Evolutionary conservation across 2,888 invertebrate species (phyloP), one percentile per base, ranked within the genome.

Genomic region (Neoitamus cyanurus): DNA sequence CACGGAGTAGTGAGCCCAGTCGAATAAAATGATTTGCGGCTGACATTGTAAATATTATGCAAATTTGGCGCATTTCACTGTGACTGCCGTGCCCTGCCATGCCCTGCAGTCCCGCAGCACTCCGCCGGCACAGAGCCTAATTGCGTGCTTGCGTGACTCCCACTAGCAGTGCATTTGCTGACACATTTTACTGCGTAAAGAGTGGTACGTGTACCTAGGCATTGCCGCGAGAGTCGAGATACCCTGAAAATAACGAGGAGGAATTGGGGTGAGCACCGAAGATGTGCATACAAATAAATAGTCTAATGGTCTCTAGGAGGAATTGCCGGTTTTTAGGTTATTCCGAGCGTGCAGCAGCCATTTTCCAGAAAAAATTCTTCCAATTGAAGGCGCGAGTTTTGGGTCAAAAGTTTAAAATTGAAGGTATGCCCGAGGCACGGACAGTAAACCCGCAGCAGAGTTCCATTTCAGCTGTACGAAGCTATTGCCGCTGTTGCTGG

Each of bases 341-440:
- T 70, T 78, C 78, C 5, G 15, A 9, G 48, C 78, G 48, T 78
- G 48, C 58, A 15, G 15, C 20, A 42, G 25, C 20, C 6, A 58
- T 25, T 0, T n/a, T 13, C 34, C 25, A 3, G 46, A 30, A 78
- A 58, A 78, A 15, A 48, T 75, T 75, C 28, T 75, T 75, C 34
- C 42, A 75, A 46, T 46, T 75, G 25, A 75, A 75, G 42, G 42
- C 78, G 25, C 46, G 15, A 78, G 58, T 9, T 48, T 20, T 78
- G 78, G 78, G 78, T 78, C 78, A 78, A 58, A 78, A 78, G 58
- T 58, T 78, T 78, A 31, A 78, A 78, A 78, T 31, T 48, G 34
- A 30, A 70, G 30, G 25, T 70, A 70, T 30, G 31, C 3, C 2
- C 11, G 11, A 37, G 46, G 46, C 30, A 46, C n/a, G 46, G 46